Evolutionary conservation across 2,113 vertebrate species (phyloP), one percentile per base, ranked within the genome.

Genomic region (Chiloscyllium plagiosum): DNA sequence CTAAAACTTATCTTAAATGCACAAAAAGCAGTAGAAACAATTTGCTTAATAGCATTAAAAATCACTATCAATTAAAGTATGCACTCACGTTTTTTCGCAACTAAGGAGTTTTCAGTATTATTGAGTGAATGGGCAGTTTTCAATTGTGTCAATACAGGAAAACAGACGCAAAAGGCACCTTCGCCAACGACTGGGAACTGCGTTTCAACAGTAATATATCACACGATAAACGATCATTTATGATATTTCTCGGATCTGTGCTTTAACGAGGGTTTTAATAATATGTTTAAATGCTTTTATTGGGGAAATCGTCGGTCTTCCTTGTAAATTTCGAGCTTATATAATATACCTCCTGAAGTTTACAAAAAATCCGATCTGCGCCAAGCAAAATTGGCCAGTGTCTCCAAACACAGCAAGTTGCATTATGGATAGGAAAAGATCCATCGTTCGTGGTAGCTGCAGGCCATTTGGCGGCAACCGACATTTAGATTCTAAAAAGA

Each of bases 331-430:
- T 0, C 56, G 15, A 61, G 17, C 33, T 17, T 29, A 65, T n/a
- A 5, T 4, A 33, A 0, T 92, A 83, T 92, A 65, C 50, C 19
- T 92, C 66, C 66, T 20, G 65, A 93, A 20, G 19, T 29, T 92
- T 20, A 37, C 8, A 37, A 76, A n/a, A 5, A 29, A 92, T 61
- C 50, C 26, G 22, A 47, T 42, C 93, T 4, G 22, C 76, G 37
- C 2, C 94, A 95, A 52, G 47, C 22, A 52, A 95, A 95, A 95
- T 72, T 95, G 94, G 94, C 61, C 61, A 72, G 4, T 72, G 94
- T 33, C 37, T 95, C 42, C 69, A 24, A 47, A 33, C 87, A 93
- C 68, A 47, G 3, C 68, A 33, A 90, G 13, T 65, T 10, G 24
- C 17, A 52, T 95, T 4, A 50, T 52, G 69, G 52, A 29, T 17